Percentiles rank a stretch among this genome's conserved stretches.
Evolutionary conservation across 2,113 vertebrate genomes (phyloP).

Genomic region (Cnemophilus loriae): DNA sequence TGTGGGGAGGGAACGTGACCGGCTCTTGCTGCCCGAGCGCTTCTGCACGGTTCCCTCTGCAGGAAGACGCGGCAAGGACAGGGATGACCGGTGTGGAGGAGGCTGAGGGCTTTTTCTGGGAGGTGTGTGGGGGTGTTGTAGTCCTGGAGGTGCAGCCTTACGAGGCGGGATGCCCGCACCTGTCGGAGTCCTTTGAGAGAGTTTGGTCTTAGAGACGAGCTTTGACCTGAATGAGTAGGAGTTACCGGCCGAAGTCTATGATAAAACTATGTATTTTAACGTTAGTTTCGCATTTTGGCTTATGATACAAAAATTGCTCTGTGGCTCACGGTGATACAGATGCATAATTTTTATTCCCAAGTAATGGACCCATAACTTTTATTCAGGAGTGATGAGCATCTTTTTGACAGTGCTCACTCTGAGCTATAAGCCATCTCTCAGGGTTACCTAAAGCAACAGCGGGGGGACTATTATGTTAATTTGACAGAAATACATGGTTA

Average conservation of each 20-base stretch:
- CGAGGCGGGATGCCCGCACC: fast-evolving
- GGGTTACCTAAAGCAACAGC: fast-evolving
- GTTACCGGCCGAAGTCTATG: fast-evolving
- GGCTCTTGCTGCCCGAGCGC: not conserved
- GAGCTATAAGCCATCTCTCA: fast-evolving
- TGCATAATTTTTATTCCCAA: fast-evolving
- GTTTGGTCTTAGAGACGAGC: fast-evolving
- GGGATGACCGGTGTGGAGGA: fast-evolving
- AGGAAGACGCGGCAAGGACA: not conserved
- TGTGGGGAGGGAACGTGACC: not conserved
- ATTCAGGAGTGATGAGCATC: fast-evolving
- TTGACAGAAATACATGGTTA: fast-evolving
- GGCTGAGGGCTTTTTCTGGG: not conserved
- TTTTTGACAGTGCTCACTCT: fast-evolving
- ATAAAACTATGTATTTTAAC: fast-evolving
- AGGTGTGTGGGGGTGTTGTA: fast-evolving
- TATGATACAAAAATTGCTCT: fast-evolving
- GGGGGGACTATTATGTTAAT: not conserved
- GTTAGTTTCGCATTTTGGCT: fast-evolving
- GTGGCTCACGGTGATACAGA: fast-evolving
- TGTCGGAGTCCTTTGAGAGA: fast-evolving
- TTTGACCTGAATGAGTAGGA: fast-evolving
- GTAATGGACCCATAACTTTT: fast-evolving
- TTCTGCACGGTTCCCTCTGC: not conserved
- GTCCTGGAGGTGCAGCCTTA: not conserved